phyloP scores from a whole-genome alignment of 2,113 vertebrate species.

The Orthonyx spaldingii region DNA sequence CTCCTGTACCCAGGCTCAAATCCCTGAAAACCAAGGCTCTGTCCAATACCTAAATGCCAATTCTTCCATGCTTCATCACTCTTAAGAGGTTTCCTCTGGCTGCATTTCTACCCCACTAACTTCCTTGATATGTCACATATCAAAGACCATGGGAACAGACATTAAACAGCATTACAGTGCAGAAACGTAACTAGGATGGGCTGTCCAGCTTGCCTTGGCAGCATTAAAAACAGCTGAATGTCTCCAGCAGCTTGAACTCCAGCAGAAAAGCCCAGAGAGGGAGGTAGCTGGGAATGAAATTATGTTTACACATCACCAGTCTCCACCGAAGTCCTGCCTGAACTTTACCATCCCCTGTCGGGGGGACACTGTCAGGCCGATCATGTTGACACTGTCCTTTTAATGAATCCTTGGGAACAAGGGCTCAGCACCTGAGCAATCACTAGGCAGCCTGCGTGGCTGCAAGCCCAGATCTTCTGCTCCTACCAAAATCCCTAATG shows the following conservation, averaged over 20 bases:
- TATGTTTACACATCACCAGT: neutral
- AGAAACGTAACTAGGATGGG: neutral
- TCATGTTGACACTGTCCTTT: neutral
- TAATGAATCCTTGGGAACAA: constrained; percentile 15
- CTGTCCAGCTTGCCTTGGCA: neutral
- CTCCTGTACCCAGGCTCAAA: neutral
- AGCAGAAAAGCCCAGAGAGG: neutral
- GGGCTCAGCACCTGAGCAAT: constrained; percentile 25
- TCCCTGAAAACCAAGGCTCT: neutral
- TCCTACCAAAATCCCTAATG: constrained; percentile 72
- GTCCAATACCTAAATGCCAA: neutral
- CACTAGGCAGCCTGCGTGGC: neutral
- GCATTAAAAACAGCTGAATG: neutral
- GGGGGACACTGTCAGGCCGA: neutral
- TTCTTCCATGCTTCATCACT: neutral
- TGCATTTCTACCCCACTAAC: neutral
- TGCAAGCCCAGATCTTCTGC: constrained; percentile 49
- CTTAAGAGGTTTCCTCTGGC: neutral
- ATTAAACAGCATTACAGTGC: neutral
- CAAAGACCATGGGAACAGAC: neutral
- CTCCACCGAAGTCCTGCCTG: neutral
- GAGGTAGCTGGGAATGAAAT: neutral
- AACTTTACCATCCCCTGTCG: neutral
- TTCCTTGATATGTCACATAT: neutral
- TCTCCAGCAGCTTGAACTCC: neutral